These are phyloP conservation scores for Aphidoletes aphidimyza DNA, from an alignment of 2,888 invertebrate genomes.

Conservation along the genomic window DNA sequence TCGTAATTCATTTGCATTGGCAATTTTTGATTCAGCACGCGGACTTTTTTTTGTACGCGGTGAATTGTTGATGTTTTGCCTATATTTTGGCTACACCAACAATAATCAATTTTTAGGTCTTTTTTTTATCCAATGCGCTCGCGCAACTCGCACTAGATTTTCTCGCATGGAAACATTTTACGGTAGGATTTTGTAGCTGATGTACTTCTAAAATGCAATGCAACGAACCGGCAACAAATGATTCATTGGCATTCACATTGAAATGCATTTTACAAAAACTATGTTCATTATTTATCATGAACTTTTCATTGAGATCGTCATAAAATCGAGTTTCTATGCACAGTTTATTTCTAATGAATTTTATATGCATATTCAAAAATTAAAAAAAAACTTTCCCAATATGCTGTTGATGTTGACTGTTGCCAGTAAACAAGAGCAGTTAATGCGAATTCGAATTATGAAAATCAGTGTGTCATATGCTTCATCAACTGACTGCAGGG, in stretches of 20 bases:
- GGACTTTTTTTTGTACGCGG: background rate
- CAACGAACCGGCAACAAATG: background rate
- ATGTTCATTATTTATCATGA: constrained; percentile 4
- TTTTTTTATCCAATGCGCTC: too few species aligned
- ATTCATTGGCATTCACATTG: background rate
- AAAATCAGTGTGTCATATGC: too few species aligned
- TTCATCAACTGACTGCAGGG: too few species aligned
- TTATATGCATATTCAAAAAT: too few species aligned
- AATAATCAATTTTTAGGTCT: constrained; percentile 31
- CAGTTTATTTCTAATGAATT: too few species aligned
- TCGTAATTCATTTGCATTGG: constrained; percentile 48
- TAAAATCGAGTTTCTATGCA: background rate
- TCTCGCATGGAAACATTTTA: background rate
- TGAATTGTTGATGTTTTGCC: constrained; percentile 20
- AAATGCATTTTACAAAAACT: background rate
- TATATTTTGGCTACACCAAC: constrained; percentile 9
- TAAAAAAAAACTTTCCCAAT: too few species aligned
- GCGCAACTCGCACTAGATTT: too few species aligned
- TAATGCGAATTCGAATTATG: too few species aligned
- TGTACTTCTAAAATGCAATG: background rate
- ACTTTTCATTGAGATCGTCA: background rate
- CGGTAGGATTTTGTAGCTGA: too few species aligned
- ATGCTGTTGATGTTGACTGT: too few species aligned
- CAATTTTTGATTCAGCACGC: constrained; percentile 46
- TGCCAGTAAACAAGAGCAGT: too few species aligned